Evolutionary conservation across 2,113 vertebrate species (phyloP), one percentile per base, ranked within the genome.

Genomic region (Gallinago paraguaiae): DNA sequence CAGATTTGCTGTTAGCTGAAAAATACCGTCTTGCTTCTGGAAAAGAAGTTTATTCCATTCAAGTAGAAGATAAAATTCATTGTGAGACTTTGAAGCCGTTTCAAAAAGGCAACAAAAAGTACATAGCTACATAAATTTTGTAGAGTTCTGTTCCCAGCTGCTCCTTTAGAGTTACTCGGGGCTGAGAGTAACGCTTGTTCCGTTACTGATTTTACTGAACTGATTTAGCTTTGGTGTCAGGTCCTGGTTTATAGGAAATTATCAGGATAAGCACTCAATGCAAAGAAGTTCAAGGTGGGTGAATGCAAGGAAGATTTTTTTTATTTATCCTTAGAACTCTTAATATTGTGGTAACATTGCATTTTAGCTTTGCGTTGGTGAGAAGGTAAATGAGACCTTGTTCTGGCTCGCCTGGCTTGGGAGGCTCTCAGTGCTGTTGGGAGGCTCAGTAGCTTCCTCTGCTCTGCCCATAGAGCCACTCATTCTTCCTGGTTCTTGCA

Each of bases 261-360:
- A n/a, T 5, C 43, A 31, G 33, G 33, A 23, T 45, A 53, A 82
- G 30, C 39, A 15, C 9, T 45, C 8, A 15, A 13, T 56, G 54
- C 27, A 20, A 41, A 51, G 35, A 63, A 75, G 11, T 45, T 63
- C 3, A 33, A 43, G 25, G 33, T 54, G 39, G 30, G 33, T 79
- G 22, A 82, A 43, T 20, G 13, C 24, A 71, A 6, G 46, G n/a
- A n/a, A 37, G n/a, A 16, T 35, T 35, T 48, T 48, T 37, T 50
- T 35, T 30, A 41, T 61, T 39, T 12, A 41, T n/a, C 9, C 28
- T 22, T 56, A n/a, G 48, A 79, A 30, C 37, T 2, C 1, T 11
- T 50, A 8, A 7, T 63, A 13, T 9, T 65, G 46, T 1, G 13
- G 28, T 46, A 30, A 37, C 4, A 1, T 3, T 72, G 1, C 5